These are phyloP conservation scores for Epizoanthus stellaris DNA, from an alignment of 92 coral and sea anemone species.

Conservation along the genomic window DNA sequence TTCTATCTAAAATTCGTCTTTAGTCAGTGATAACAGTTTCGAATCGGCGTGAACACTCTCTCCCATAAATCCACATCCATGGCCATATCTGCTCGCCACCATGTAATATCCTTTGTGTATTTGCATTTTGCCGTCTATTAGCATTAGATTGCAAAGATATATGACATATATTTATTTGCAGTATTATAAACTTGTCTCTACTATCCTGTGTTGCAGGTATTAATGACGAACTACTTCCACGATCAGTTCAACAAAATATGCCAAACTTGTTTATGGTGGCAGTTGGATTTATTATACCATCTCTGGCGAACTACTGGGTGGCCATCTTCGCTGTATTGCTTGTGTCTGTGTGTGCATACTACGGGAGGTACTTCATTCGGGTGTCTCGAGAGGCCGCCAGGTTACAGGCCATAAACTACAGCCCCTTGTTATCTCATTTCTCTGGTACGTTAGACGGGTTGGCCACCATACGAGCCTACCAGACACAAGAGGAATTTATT, in stretches of 20 bases:
- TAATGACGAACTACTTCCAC: slow-evolving; percentile 9
- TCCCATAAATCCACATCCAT: too few relatives aligned
- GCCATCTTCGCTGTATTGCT: neutral
- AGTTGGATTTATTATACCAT: slow-evolving; percentile 17
- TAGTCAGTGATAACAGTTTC: too few relatives aligned
- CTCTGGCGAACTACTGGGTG: slow-evolving; percentile 3
- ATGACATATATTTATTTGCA: neutral
- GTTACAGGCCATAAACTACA: neutral
- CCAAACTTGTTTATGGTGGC: neutral
- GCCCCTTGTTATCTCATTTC: slow-evolving; percentile 9
- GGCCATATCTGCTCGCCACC: too few relatives aligned
- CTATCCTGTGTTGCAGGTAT: neutral
- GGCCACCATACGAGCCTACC: neutral
- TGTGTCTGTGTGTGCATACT: neutral
- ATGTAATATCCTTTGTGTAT: too few relatives aligned
- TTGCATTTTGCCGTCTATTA: too few relatives aligned
- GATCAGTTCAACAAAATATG: neutral
- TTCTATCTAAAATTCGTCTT: too few relatives aligned
- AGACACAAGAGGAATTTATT: neutral
- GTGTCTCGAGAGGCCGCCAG: slow-evolving; percentile 7
- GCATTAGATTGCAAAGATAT: too few relatives aligned
- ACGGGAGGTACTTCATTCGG: slow-evolving; percentile 4
- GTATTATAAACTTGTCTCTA: neutral
- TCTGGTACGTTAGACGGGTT: slow-evolving; percentile 15
- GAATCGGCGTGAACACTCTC: too few relatives aligned